Conservation (phyloP, 2,888 invertebrate species). For the Desoria tigrina region DNA sequence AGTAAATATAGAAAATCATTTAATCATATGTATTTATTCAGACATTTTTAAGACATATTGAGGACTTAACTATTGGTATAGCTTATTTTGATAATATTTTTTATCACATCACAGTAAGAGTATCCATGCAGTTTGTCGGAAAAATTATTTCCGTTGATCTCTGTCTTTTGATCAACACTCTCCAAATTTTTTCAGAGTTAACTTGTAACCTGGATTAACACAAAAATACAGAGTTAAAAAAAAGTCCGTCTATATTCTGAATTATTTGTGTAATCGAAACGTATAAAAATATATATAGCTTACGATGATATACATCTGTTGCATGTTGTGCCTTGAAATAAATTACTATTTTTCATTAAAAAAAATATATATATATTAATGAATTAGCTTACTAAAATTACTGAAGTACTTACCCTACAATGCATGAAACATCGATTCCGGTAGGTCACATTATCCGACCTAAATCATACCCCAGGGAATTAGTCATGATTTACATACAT, state of each 20-base stretch:
- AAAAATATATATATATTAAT: no score
- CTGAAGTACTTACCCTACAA: no score
- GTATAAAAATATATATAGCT: conserved; percentile 4
- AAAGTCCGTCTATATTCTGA: not conserved
- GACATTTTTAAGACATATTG: no score
- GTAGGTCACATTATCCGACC: conserved; percentile 39
- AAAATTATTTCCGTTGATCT: no score
- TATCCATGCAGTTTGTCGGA: no score
- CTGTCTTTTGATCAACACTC: conserved; percentile 29
- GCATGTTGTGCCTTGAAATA: conserved; percentile 14
- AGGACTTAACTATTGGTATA: no score
- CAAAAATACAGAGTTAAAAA: not conserved
- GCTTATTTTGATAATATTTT: no score
- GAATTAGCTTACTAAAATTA: no score
- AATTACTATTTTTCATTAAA: not conserved
- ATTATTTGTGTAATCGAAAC: not conserved
- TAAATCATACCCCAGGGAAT: not conserved
- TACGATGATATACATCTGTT: conserved; percentile 31
- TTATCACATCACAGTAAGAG: no score
- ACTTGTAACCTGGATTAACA: conserved; percentile 31
- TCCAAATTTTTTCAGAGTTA: conserved; percentile 39
- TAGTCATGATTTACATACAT: not conserved
- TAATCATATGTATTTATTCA: no score
- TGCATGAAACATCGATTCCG: conserved; percentile 38
- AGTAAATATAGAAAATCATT: no score